phyloP scores from a whole-genome alignment of 1,140 invertebrate genomes.

The Artemia franciscana region DNA sequence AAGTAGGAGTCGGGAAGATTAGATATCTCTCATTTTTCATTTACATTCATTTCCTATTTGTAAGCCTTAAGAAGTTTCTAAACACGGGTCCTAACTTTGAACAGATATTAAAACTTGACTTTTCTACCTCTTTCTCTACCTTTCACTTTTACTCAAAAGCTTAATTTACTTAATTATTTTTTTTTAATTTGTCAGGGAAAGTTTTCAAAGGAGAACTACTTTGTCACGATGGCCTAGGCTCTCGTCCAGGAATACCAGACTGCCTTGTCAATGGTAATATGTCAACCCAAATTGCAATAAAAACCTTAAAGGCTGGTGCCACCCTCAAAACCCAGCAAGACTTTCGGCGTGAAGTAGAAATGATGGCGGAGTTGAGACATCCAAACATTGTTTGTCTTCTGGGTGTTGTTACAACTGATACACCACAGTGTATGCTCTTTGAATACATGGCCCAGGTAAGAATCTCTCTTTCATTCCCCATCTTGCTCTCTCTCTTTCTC shows the following conservation, averaged over 20 bases:
- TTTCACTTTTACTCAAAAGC: no score
- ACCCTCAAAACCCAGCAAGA: constrained; percentile 72
- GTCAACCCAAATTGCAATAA: constrained; percentile 61
- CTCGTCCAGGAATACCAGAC: constrained; percentile 20
- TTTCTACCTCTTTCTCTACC: no score
- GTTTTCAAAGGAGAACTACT: constrained; percentile 82
- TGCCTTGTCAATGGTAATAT: constrained; percentile 25
- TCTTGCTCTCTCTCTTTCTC: no score
- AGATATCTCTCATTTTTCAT: no score
- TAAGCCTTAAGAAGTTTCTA: no score
- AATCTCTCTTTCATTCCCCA: constrained; percentile 1
- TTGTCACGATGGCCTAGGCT: constrained; percentile 16
- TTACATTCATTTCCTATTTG: no score
- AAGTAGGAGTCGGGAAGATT: no score
- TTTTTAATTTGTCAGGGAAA: constrained; percentile 30
- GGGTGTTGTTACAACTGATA: constrained; percentile 68
- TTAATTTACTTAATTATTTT: neutral
- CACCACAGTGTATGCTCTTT: constrained; percentile 85
- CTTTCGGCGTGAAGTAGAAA: constrained; percentile 61
- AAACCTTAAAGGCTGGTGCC: constrained; percentile 80
- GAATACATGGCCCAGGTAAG: constrained; percentile 62
- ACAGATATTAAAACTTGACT: no score
- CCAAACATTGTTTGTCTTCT: constrained; percentile 87
- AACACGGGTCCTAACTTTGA: no score
- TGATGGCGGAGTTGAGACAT: constrained; percentile 79